Evolutionary conservation across 2,888 invertebrate genomes (phyloP), one percentile per base, ranked within the genome.

Genomic region (Ophraella communa): DNA sequence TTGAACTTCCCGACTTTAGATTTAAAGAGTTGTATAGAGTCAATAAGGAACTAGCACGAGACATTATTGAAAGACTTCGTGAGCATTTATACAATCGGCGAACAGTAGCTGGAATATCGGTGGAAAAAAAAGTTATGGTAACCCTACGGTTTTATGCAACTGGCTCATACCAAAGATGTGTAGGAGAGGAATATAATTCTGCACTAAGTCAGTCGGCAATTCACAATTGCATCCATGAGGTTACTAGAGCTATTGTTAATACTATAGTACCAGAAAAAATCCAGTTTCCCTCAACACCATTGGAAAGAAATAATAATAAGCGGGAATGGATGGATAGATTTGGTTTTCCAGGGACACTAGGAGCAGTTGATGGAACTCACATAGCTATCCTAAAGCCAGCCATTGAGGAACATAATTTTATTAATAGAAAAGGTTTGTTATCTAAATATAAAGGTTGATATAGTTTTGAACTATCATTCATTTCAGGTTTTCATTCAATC

Each of bases 261-360:
- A n/a, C n/a, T n/a, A n/a, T 35, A 3, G 5, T 11, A 10, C n/a
- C n/a, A n/a, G n/a, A n/a, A n/a, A n/a, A n/a, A n/a, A n/a, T n/a
- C n/a, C n/a, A n/a, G n/a, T n/a, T n/a, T n/a, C n/a, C n/a, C n/a
- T 17, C 14, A 17, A 42, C 42, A 17, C 42, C 42, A 17, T 14
- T 18, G 5, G 18, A 17, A 42, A 42, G 42, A 42, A 42, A 42
- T 42, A 4, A 5, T 14, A 18, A 33, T 35, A 39, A 54, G 35
- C 17, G 3, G 23, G 18, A 14, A 20, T 39, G 30, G 11, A 54
- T 54, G 54, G 11, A 54, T 5, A 33, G 23, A 39, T 54, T 18
- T 18, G 39, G 21, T 11, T 54, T 54, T 21, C 54, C 54, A 39
- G 54, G 54, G 10, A 35, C 17, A 1, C 24, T 52, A n/a, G 52